Evolutionary conservation across 1,140 invertebrate genomes (phyloP), one percentile per base, ranked within the genome.

Genomic region (Microplitis demolitor): DNA sequence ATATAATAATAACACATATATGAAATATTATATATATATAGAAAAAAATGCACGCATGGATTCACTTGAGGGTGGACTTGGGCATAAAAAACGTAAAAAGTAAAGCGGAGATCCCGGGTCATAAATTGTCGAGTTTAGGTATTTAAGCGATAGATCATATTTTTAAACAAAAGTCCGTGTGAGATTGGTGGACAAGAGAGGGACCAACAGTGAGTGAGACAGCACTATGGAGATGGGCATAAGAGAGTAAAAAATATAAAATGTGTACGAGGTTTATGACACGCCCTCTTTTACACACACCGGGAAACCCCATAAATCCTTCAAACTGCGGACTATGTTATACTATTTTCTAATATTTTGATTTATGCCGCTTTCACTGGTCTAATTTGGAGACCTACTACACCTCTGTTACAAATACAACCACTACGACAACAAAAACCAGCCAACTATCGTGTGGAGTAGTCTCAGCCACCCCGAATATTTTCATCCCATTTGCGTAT

Each of bases 61-160:
- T 64, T 50, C 24, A 64, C 45, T 35, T 35, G 63, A 64, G 50
- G 39, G 31, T 64, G 75, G 71, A 64, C 39, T 58, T 66, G 45
- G 51, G 60, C 39, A 50, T 56, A 64, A 73, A 51, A 71, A 64
- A 50, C 13, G 11, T 74, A 62, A 70, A 62, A 61, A 62, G 39
- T 45, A 70, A 60, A n/a, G 4, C 53, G 6, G 51, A 62, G 56
- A 51, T 71, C 56, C 54, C 71, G 72, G 71, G 69, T 24, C 83
- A 84, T 84, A 86, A 85, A 86, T 86, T 80, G 76, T 83, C 75
- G 77, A 78, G 73, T 83, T 79, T 75, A 78, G 78, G 74, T 84
- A 83, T 85, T 85, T 83, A 83, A 84, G 80, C 81, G 75, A 85
- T 86, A 85, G 79, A 85, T 86, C 84, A 85, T 83, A 78, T 83